These are phyloP conservation scores for Stegastes partitus DNA, from an alignment of 2,113 vertebrate genomes.

Conservation along the genomic window DNA sequence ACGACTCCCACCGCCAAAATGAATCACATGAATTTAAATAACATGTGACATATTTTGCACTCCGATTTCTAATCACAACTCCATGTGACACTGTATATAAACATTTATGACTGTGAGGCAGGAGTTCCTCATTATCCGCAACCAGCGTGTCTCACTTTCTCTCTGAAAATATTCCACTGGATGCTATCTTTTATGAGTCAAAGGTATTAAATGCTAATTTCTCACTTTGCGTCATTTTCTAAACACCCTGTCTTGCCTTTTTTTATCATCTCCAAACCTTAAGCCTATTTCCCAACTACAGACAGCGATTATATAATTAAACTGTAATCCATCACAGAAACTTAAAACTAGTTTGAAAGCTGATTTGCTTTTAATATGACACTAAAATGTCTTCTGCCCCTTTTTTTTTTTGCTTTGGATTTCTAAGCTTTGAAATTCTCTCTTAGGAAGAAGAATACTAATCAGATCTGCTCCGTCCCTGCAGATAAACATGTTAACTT, in stretches of 20 bases:
- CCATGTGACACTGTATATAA: too few relatives aligned
- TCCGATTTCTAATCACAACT: too few relatives aligned
- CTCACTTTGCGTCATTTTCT: background rate
- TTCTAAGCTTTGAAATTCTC: background rate
- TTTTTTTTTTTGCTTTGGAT: background rate
- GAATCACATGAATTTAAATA: background rate
- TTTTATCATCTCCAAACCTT: background rate
- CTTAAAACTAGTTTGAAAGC: background rate
- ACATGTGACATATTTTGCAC: too few relatives aligned
- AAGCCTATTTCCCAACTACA: background rate
- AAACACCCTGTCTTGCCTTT: background rate
- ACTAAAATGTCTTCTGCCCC: background rate
- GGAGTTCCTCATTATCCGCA: background rate
- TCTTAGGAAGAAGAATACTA: conserved; percentile 6
- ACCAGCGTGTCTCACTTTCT: background rate
- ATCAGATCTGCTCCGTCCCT: conserved; percentile 2
- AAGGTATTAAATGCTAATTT: background rate
- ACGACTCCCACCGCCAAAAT: background rate
- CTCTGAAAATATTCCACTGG: background rate
- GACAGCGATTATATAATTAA: background rate
- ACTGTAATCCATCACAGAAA: background rate
- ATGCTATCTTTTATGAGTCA: background rate
- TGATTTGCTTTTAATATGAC: background rate
- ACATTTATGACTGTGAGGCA: background rate
- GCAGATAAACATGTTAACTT: conserved; percentile 35